phyloP scores from a whole-genome alignment of 2,888 invertebrate species.

The Tanypteryx hageni region DNA sequence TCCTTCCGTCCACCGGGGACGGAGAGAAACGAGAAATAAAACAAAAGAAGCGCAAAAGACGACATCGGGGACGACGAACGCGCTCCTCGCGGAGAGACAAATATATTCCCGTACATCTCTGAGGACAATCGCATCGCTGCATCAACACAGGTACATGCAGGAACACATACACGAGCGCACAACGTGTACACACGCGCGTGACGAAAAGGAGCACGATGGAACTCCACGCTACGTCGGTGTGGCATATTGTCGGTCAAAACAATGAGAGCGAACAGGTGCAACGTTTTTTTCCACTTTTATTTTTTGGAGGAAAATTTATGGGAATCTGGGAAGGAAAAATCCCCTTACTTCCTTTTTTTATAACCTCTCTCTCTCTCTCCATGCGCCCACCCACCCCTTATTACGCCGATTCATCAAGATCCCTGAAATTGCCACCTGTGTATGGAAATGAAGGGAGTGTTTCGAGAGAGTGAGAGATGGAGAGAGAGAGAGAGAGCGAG shows the following conservation, averaged over 20 bases:
- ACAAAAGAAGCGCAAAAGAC: neutral
- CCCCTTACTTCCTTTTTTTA: neutral
- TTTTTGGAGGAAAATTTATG: neutral
- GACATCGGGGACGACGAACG: neutral
- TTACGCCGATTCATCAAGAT: constrained; percentile 22
- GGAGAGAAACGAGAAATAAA: neutral
- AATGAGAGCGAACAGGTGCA: constrained; percentile 17
- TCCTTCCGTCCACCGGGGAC: neutral
- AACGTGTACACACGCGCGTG: neutral
- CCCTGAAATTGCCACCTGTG: constrained; percentile 28
- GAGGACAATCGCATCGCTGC: neutral
- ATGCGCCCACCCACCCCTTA: neutral
- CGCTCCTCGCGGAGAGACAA: neutral
- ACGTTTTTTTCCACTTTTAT: neutral
- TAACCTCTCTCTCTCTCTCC: neutral
- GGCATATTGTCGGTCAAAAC: neutral
- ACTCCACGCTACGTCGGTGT: neutral
- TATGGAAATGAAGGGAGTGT: constrained; percentile 35
- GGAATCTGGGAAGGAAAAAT: constrained; percentile 13
- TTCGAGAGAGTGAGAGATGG: neutral
- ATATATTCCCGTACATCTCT: neutral
- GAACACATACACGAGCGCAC: neutral
- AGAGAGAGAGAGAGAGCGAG: neutral
- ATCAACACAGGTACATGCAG: neutral
- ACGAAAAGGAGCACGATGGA: neutral